phyloP scores from a whole-genome alignment of 2,797 vertebrate genomes.

The Galagoides demidoff region DNA sequence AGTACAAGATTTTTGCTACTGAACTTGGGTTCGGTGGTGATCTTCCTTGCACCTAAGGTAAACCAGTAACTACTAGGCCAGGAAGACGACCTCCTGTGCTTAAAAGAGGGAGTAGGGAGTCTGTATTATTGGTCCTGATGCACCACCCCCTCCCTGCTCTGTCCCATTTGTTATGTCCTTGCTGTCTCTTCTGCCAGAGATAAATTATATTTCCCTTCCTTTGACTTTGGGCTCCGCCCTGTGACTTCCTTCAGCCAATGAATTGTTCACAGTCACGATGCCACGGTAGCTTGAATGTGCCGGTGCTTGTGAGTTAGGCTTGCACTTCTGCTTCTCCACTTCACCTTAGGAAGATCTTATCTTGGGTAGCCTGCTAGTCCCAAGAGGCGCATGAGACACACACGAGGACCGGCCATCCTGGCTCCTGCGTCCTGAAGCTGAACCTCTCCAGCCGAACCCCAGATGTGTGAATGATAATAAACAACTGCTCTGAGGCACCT shows the following conservation, averaged over 20 bases:
- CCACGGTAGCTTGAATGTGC: background rate
- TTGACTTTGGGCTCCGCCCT: background rate
- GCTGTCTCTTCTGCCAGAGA: background rate
- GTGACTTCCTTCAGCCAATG: background rate
- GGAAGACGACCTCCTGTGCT: background rate
- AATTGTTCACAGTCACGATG: background rate
- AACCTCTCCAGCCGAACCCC: background rate
- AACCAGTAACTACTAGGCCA: background rate
- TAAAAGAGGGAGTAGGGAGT: background rate
- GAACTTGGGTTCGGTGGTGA: background rate
- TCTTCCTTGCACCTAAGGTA: background rate
- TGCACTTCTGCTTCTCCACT: background rate
- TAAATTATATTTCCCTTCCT: background rate
- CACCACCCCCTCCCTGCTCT: background rate
- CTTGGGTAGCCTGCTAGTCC: background rate
- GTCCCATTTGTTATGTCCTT: accelerated
- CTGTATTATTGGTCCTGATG: background rate
- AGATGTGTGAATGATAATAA: background rate
- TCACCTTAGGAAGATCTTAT: background rate
- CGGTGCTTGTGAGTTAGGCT: background rate
- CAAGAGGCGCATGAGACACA: background rate
- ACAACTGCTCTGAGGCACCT: background rate
- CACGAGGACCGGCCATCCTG: accelerated
- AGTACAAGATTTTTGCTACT: background rate
- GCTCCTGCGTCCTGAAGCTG: background rate